Conservation (phyloP, 1,140 invertebrate species). For the Panagrolaimus sp. region DNA sequence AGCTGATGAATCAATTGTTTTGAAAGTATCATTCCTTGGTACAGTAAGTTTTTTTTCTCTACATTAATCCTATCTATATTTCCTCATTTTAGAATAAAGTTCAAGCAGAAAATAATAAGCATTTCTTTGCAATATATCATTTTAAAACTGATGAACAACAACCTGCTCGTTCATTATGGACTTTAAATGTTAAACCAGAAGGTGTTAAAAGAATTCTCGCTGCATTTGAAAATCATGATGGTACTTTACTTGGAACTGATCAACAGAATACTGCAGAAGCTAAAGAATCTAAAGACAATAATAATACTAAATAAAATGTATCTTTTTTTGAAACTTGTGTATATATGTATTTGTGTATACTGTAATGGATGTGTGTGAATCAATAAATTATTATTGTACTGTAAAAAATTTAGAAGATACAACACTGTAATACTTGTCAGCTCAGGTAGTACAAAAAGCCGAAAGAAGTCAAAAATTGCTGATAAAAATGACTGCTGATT, state of each 20-base stretch:
- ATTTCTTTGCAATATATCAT: constrained; percentile 47
- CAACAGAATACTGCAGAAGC: too few relatives aligned
- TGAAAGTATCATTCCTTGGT: constrained; percentile 23
- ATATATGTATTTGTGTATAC: too few relatives aligned
- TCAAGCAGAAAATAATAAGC: constrained; percentile 26
- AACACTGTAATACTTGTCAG: too few relatives aligned
- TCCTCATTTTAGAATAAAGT: neutral
- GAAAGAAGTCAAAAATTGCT: too few relatives aligned
- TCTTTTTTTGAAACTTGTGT: too few relatives aligned
- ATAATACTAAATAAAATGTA: too few relatives aligned
- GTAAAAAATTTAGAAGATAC: too few relatives aligned
- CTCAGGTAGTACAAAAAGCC: too few relatives aligned
- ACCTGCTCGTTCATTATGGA: constrained; percentile 27
- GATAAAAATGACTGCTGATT: too few relatives aligned
- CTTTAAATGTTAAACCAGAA: constrained; percentile 25
- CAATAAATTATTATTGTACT: too few relatives aligned
- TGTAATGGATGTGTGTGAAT: too few relatives aligned
- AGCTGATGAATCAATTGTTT: constrained; percentile 20
- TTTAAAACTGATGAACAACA: constrained; percentile 7
- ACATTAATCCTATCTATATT: neutral
- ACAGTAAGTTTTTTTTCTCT: neutral
- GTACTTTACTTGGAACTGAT: neutral
- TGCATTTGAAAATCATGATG: constrained; percentile 21
- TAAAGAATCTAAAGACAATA: too few relatives aligned
- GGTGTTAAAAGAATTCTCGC: constrained; percentile 24